phyloP scores from a whole-genome alignment of 1,140 invertebrate genomes.

The Drosophila mojavensis region DNA sequence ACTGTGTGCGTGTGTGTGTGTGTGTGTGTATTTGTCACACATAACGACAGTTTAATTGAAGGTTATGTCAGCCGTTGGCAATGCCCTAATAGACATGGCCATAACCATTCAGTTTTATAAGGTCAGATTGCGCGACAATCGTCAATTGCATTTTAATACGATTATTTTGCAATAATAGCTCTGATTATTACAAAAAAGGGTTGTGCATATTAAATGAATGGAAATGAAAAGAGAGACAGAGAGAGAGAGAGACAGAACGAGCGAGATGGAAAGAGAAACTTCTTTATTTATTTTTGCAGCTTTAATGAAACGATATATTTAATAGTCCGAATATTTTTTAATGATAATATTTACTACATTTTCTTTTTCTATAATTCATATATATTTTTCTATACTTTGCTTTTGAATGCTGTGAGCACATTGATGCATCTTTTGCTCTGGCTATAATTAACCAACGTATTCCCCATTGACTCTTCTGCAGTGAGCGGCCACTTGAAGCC shows the following conservation, averaged over 20 bases:
- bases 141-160: constrained; percentile 49
- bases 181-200: constrained; percentile 22
- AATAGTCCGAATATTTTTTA: too few species aligned
- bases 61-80: constrained; percentile 35
- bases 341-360: too few species aligned
- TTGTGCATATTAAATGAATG: too few species aligned
- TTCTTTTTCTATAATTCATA: too few species aligned
- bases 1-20: neutral
- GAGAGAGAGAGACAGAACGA: neutral
- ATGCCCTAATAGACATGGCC: neutral
- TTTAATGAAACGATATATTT: too few species aligned
- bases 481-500: neutral
- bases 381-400: too few species aligned
- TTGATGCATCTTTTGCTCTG: too few species aligned
- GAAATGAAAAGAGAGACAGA: neutral
- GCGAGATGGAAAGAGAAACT: too few species aligned
- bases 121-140: constrained; percentile 27
- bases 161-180: constrained; percentile 36
- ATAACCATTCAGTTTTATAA: constrained; percentile 26
- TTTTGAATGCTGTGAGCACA: too few species aligned
- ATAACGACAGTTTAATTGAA: constrained; percentile 69
- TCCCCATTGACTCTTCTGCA: neutral
- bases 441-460: too few species aligned
- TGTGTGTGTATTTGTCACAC: constrained; percentile 12
- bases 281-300: too few species aligned